Percentiles rank a stretch among this genome's conserved stretches.
phyloP scores from a whole-genome alignment of 2,113 vertebrate species.

The Grantiella picta region DNA sequence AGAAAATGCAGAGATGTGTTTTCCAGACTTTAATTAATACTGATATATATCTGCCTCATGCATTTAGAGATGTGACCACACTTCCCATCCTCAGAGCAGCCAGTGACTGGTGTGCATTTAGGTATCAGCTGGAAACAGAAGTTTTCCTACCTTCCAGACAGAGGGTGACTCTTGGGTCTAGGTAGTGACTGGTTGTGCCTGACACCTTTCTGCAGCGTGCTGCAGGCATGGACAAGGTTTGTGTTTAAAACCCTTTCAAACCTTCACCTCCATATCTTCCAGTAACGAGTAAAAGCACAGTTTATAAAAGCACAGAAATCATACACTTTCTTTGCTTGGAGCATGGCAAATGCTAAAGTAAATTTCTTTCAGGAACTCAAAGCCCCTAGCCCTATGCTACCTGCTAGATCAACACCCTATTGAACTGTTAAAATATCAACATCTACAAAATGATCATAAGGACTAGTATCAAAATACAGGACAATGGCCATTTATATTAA shows the following conservation, averaged over 20 bases:
- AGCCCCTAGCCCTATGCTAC: background rate
- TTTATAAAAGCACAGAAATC: background rate
- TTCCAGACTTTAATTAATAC: constrained; percentile 10
- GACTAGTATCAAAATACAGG: background rate
- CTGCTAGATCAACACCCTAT: background rate
- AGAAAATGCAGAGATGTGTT: background rate
- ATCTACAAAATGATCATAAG: constrained; percentile 6
- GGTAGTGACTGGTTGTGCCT: background rate
- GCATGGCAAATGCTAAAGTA: background rate
- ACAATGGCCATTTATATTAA: background rate
- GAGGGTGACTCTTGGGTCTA: background rate
- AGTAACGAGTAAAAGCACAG: background rate
- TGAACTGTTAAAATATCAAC: background rate
- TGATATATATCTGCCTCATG: background rate
- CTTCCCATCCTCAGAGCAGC: background rate
- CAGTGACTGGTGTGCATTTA: background rate
- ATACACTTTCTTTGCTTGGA: background rate
- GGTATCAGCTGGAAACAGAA: background rate
- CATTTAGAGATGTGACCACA: background rate
- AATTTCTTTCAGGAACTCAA: background rate
- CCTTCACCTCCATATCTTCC: background rate
- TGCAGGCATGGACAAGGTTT: background rate
- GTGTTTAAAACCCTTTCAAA: background rate
- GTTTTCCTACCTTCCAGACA: background rate
- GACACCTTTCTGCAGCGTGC: background rate